Conservation (phyloP, 2,888 invertebrate genomes). For the Drosophila aldrichi region DNA sequence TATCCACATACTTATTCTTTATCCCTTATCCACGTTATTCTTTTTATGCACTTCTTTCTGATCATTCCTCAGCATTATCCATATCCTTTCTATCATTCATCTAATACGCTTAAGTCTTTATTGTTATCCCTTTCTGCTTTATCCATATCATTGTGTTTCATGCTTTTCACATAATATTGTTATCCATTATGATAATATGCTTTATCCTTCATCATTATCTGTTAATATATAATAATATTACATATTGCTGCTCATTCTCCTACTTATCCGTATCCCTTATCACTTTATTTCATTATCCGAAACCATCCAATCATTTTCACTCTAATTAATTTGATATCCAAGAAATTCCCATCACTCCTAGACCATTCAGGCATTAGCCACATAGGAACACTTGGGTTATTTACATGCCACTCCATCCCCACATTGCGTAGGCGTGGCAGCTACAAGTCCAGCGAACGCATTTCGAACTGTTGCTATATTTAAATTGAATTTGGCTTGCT, state of each 20-base stretch:
- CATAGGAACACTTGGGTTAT: not conserved
- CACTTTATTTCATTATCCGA: not conserved
- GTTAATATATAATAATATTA: not conserved
- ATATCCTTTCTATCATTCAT: not conserved
- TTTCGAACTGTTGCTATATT: conserved; percentile 14
- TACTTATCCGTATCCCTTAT: not conserved
- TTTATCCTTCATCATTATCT: not conserved
- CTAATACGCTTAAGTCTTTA: not conserved
- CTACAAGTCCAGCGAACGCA: not conserved
- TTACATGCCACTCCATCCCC: not conserved
- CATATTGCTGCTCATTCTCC: not conserved
- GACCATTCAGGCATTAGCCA: not conserved
- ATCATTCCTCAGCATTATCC: not conserved
- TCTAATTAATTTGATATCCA: not conserved
- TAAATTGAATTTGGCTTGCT: conserved; percentile 14
- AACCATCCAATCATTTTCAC: not conserved
- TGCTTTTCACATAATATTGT: not conserved
- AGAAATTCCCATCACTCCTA: not conserved
- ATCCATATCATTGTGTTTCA: not conserved
- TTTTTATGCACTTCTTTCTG: not conserved
- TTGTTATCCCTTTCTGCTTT: not conserved
- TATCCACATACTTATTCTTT: not conserved
- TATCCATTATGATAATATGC: not conserved
- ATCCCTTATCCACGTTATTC: too few species aligned
- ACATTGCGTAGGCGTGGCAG: not conserved